Evolutionary conservation across 2,888 invertebrate genomes (phyloP).

Genomic region (Caenorhabditis macrosperma): DNA sequence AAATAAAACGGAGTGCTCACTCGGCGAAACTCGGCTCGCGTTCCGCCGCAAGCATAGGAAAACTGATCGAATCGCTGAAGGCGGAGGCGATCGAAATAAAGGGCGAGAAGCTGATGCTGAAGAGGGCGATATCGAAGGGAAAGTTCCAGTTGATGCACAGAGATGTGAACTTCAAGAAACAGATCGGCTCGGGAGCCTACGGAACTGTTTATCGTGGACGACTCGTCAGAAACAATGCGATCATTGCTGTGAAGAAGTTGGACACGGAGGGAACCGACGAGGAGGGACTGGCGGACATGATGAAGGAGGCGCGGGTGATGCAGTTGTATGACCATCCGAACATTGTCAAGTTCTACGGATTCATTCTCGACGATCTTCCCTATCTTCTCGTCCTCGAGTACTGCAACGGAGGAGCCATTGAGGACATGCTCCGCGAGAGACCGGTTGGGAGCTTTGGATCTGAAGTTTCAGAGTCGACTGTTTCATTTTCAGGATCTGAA

Average conservation of each 20-base stretch:
- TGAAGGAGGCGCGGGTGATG: conserved; percentile 78
- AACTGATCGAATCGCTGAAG: conserved; percentile 62
- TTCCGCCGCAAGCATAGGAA: conserved; percentile 52
- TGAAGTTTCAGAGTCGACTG: conserved; percentile 40
- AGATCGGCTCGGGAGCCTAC: conserved; percentile 74
- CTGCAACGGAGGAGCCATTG: conserved; percentile 71
- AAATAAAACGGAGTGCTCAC: conserved; percentile 53
- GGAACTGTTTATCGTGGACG: conserved; percentile 74
- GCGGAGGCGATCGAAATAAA: conserved; percentile 55
- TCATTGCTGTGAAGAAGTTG: conserved; percentile 63
- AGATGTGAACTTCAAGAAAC: conserved; percentile 71
- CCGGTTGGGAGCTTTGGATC: not conserved
- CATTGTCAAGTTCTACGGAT: conserved; percentile 76
- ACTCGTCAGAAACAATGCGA: conserved; percentile 54
- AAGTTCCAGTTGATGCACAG: conserved; percentile 71
- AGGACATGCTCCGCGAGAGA: conserved; percentile 39
- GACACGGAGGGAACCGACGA: conserved; percentile 66
- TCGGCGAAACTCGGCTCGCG: conserved; percentile 38
- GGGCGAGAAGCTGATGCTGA: conserved; percentile 62
- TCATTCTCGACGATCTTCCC: conserved; percentile 72
- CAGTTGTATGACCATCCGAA: conserved; percentile 75
- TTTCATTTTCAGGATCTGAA: conserved; percentile 52
- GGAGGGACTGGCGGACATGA: conserved; percentile 72
- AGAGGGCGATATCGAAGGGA: conserved; percentile 67
- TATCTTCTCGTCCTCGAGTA: conserved; percentile 75